Conservation (phyloP, 2,113 vertebrate genomes). For the Eidolon helvum region DNA sequence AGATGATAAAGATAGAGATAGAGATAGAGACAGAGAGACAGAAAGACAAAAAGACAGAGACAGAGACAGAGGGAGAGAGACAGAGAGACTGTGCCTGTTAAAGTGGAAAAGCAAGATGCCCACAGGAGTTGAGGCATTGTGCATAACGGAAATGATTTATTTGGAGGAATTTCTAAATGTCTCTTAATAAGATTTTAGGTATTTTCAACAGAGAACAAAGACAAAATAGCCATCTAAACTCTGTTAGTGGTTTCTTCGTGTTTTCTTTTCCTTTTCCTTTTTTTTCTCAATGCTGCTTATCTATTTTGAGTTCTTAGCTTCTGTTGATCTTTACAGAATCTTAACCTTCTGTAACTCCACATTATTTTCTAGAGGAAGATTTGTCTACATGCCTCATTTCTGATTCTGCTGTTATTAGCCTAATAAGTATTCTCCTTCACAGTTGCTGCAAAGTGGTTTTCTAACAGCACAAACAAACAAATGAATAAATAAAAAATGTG, state of each 20-base stretch:
- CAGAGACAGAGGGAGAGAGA: neutral
- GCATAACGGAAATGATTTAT: slow-evolving; percentile 27
- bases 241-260: neutral
- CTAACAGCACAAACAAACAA: slow-evolving; percentile 69
- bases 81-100: neutral
- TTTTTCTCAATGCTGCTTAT: neutral
- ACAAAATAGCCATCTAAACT: slow-evolving; percentile 47
- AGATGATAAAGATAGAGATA: too few species aligned
- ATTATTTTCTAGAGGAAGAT: slow-evolving; percentile 45
- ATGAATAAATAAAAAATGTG: slow-evolving; percentile 58
- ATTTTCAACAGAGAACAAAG: slow-evolving; percentile 39
- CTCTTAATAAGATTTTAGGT: slow-evolving; percentile 41
- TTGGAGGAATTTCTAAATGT: slow-evolving; percentile 9
- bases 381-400: slow-evolving; percentile 27
- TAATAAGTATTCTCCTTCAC: slow-evolving; percentile 54
- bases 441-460: slow-evolving; percentile 40
- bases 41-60: neutral
- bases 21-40: too few species aligned
- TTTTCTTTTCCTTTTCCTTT: neutral
- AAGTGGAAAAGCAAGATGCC: slow-evolving; percentile 8
- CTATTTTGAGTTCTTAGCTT: slow-evolving; percentile 61
- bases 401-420: slow-evolving; percentile 62
- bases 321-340: slow-evolving; percentile 50
- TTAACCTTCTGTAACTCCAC: slow-evolving; percentile 41
- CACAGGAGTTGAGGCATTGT: neutral